Base-by-base conservation (phyloP, 2,888 invertebrate species). In the Agonopterix alstromeriana region DNA sequence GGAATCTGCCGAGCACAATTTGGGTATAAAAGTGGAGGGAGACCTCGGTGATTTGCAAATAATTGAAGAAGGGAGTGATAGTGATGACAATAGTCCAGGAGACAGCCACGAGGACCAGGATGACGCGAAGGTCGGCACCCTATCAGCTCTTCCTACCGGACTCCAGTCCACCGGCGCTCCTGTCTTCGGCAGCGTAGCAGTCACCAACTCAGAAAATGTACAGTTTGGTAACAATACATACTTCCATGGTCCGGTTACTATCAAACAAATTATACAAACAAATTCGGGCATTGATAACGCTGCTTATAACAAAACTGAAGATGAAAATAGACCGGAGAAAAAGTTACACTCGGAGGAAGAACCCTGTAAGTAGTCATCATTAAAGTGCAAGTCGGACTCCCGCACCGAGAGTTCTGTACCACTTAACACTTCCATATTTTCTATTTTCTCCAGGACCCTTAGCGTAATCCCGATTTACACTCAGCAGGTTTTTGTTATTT, bases 211-310 rank as follows among this genome's bases (percentile, higher is more conserved):
- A 0, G 90, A 90, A 27, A 93, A 94, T 70, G 92, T 95, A 2
- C 93, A 94, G 56, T 92, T 95, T 59, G 95, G 95, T 0, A 93
- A 94, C 61, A 94, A 93, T 93, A 42, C 10, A 8, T 38, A 40
- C n/a, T 94, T 94, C 65, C 92, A 94, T 67, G 94, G 94, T 5
- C 94, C 94, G 43, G 94, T 95, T 10, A 93, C 92, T 36, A 94
- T 95, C 58, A 94, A 94, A 67, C 94, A 94, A 70, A 90, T 94
- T 55, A 86, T 94, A 48, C 91, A 93, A 11, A 72, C 70, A 50
- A 70, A 70, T 53, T 49, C 64, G 38, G 86, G 83, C 5, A 53
- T 79, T 38, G 84, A 82, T 8, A 87, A 88, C 61, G 55, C 58
- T 27, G 72, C 77, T 0, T 87, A 78, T 54, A 62, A 60, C 8